Conservation (phyloP, 2,888 invertebrate genomes). For the Teinopalpus imperialis region DNA sequence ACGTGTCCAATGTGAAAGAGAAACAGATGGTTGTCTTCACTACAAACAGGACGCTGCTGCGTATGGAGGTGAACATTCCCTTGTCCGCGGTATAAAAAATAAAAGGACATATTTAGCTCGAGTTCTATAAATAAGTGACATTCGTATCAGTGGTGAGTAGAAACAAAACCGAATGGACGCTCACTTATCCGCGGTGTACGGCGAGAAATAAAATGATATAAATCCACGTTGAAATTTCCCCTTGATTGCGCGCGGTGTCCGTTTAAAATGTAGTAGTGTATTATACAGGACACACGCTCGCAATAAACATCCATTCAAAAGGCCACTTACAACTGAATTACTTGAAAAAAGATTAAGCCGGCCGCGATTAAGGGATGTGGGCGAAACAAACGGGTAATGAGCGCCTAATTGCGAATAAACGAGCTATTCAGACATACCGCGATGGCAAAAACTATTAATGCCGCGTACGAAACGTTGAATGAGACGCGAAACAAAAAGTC, state of each 20-base stretch:
- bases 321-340: conserved; percentile 49
- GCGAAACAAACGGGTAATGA: conserved; percentile 62
- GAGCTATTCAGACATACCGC: conserved; percentile 62
- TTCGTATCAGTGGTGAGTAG: conserved; percentile 13
- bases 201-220: conserved; percentile 19
- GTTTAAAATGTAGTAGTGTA: conserved; percentile 19
- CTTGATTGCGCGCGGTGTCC: conserved; percentile 19
- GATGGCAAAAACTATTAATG: conserved; percentile 46
- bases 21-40: background rate
- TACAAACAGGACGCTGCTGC: background rate
- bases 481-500: conserved; percentile 30
- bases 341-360: conserved; percentile 46
- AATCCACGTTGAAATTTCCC: conserved; percentile 17
- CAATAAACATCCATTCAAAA: conserved; percentile 47
- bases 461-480: conserved; percentile 34
- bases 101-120: conserved; percentile 6
- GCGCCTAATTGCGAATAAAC: conserved; percentile 67
- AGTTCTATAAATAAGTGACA: conserved; percentile 23
- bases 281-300: conserved; percentile 27
- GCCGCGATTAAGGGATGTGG: conserved; percentile 48
- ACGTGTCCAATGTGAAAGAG: too few relatives aligned
- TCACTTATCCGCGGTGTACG: conserved; percentile 5
- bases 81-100: background rate
- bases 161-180: conserved; percentile 12
- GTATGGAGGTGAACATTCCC: background rate